Conservation (phyloP, 1,140 invertebrate genomes). For the Drosophila funebris region DNA sequence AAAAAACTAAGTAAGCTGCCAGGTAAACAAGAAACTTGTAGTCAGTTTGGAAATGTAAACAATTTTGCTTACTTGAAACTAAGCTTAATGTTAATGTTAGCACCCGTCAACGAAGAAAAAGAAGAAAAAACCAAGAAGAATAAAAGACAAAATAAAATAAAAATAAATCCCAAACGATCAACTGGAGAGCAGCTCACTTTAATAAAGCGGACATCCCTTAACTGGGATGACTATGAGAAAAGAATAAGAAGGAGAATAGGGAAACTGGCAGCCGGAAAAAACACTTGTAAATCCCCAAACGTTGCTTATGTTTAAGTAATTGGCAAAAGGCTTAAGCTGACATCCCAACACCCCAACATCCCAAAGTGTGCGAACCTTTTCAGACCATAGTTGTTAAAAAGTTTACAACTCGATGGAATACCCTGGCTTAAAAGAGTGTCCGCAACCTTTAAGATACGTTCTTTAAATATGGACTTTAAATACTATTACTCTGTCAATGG, state of each 20-base stretch:
- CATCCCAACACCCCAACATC: neutral
- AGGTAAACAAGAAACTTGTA: constrained; percentile 3
- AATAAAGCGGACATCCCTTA: constrained; percentile 29
- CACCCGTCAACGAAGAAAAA: constrained; percentile 12
- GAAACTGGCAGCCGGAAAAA: constrained; percentile 47
- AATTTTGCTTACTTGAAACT: constrained; percentile 33
- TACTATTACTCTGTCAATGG: neutral
- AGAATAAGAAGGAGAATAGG: neutral
- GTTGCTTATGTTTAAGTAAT: constrained; percentile 79
- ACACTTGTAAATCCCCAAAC: constrained; percentile 69
- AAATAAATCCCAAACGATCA: constrained; percentile 40
- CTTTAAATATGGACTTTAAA: constrained; percentile 2
- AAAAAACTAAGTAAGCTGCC: neutral
- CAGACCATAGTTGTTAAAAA: constrained; percentile 35
- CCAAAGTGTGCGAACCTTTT: constrained; percentile 51
- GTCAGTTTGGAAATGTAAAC: constrained; percentile 22
- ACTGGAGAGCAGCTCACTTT: constrained; percentile 42
- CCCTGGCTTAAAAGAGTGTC: neutral
- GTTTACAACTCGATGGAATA: constrained; percentile 23
- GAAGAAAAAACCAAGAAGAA: neutral
- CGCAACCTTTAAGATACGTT: constrained; percentile 1
- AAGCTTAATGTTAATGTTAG: constrained; percentile 54
- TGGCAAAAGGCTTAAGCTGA: constrained; percentile 69
- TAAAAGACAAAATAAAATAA: constrained; percentile 13
- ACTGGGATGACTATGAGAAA: constrained; percentile 1